Base-by-base conservation (phyloP, 1,140 invertebrate species). In the Pachypeltis micranthus region DNA sequence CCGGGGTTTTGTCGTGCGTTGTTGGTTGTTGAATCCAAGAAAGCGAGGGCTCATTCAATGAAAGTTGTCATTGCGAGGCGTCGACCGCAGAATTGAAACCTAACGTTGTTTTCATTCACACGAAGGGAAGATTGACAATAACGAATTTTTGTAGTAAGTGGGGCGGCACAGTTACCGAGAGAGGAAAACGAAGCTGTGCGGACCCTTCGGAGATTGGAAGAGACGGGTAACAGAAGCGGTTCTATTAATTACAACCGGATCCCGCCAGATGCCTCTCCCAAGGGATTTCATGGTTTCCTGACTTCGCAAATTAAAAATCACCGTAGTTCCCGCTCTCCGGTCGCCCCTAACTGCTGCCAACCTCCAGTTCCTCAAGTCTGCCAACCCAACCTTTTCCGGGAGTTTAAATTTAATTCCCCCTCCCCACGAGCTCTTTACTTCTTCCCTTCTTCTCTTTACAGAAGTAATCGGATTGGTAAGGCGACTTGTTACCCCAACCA, bases 231-330 rank as follows among this genome's bases (percentile, higher is more conserved):
- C 10, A 51, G 47, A 51, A 51, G 47, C 23, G 47, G 23, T 21
- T 51, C 57, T 34, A 59, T 59, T 59, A 59, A 59, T 59, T 59
- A 59, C 57, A 28, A 59, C n/a, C n/a, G 26, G 26, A 31, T 29
- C 57, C 29, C 57, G 25, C 57, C 57, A 59, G 57, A 59, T 59
- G 57, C 57, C 57, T 14, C 16, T 23, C 57, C 19, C 57, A 31
- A 10, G 57, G 29, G 57, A n/a, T 26, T 31, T 31, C 57, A 59
- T 23, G 57, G 14, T 59, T 59, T 31, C 26, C 57, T 27, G 57
- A 59, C 26, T 31, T 29, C 25, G 57, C 29, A 59, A 59, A 59
- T 59, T 59, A 59, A 59, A 59, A 59, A 59, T 59, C 57, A 59
- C 57, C 27, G 27, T 29, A 47, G n/a, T n/a, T n/a, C n/a, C n/a